Evolutionary conservation across 2,888 invertebrate genomes (phyloP), one percentile per base, ranked within the genome.

Genomic region (Thyatira batis): DNA sequence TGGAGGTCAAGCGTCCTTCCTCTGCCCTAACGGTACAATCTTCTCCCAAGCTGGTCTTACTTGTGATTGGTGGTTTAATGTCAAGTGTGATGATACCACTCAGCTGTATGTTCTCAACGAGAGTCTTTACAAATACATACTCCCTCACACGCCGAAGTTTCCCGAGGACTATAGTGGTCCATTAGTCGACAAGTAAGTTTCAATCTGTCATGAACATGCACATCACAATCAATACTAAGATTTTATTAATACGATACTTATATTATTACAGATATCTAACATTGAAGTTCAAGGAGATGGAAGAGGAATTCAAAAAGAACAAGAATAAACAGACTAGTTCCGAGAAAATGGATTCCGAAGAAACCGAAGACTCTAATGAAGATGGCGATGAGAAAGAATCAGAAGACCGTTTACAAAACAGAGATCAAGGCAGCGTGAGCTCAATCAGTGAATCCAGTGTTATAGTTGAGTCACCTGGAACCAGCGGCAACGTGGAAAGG

Each of bases 51-150:
- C 97, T 11, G 96, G 95, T 0, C 87, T 97, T 45, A 97, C 97
- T 0, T 97, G 97, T 76, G 97, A 97, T 82, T 97, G 97, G 97
- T 97, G 97, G 97, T 97, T 96, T 86, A 97, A 97, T 80, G 97
- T 97, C 0, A 95, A 96, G 71, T 97, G 97, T 80, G 94, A 96
- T 23, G 94, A 95, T 11, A 97, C 97, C 0, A 91, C 96, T 0
- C 97, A 97, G 80, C 93, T 97, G 0, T 97, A 97, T 82, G 97
- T 97, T 2, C 91, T 97, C 3, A 97, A 97, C 72, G 97, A 97
- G 84, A 94, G 97, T 59, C 93, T 97, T 2, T 97, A 97, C 87
- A 97, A 97, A 78, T 97, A 96, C 75, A 97, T 97, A 60, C 82
- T 97, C 64, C 97, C 97, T 3, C 94, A 96, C 66, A 95, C 95